Base-by-base conservation (phyloP, 2,113 vertebrate species). In the Octodon degus region DNA sequence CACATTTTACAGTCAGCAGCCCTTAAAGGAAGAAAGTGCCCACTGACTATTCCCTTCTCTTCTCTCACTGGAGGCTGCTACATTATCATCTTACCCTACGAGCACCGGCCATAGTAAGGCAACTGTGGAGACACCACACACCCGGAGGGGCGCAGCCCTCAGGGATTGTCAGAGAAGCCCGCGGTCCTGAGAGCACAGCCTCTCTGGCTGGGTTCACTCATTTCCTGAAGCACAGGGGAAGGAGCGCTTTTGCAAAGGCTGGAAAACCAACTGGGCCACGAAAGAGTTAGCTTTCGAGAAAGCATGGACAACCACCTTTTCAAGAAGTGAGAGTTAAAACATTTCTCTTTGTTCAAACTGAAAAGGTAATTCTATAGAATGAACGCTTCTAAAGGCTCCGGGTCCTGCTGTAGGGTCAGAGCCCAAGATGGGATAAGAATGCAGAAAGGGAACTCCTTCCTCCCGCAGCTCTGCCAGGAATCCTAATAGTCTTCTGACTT, bases 241-340 rank as follows among this genome's bases (percentile, higher is more conserved):
- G 22, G n/a, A 94, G 55, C 47, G 53, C 50, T 74, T 97, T 89
- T n/a, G 84, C 62, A 96, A 80, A 95, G 65, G 67, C 65, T 86
- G 47, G 22, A 58, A 90, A 83, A 70, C 43, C 47, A 83, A 68
- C n/a, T 34, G 50, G 83, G 12, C 65, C 40, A 90, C 40, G 40
- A 89, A 92, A 32, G 40, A 89, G 43, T n/a, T 25, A 60, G 19
- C 62, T 62, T 87, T 90, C 55, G 30, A 74, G 74, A 85, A 76
- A 95, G 43, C 50, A 91, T 2, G 30, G 2, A 24, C 32, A 76
- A 88, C 55, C 32, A 27, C 67, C 86, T 72, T 68, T 85, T 95
- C 47, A 34, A 87, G 79, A 85, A 34, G 24, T 24, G 70, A 79
- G 40, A 37, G 50, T 55, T 86, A 37, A 95, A 82, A 82, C 40